Base-by-base conservation (phyloP, 2,797 vertebrate species). In the Galago senegalensis region DNA sequence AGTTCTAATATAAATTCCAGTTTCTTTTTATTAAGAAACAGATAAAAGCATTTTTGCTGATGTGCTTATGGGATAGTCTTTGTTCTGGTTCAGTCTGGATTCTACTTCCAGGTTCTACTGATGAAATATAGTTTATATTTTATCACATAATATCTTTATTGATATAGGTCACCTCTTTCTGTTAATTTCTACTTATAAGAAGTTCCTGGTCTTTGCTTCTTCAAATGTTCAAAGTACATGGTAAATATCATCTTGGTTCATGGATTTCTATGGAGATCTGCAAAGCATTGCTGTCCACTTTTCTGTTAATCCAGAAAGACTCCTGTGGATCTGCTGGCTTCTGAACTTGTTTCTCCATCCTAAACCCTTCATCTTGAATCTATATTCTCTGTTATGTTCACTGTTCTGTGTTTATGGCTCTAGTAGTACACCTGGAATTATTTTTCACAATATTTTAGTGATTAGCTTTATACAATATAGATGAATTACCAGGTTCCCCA, bases 151-250 rank as follows among this genome's bases (percentile, higher is more conserved):
- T 17, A 73, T 83, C 46, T 83, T 63, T 91, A 31, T 3, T 43
- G 3, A 58, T 43, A 79, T 9, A 56, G 56, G 81, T 77, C 18
- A 70, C 4, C 27, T 75, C 37, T 95, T 67, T 91, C n/a, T 90
- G 40, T 81, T 65, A 67, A 91, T 84, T 89, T 87, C 31, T 92
- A 31, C 70, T 87, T 90, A 49, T 37, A 95, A 21, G 87, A 93
- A 81, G 60, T 58, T 77, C 37, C 61, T 92, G 60, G 25, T 85
- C 56, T 70, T 84, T 53, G 3, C 49, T 87, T 95, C 91, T 56
- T 93, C 31, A 85, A 65, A 82, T 82, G 34, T 56, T 86, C 65
- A 76, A 89, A 92, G 53, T 37, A 20, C 40, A 70, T 1, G 20
- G 17, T 43, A 88, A 95, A 46, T 72, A 49, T 31, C 37, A 7